These are phyloP conservation scores for Heterotilapia buettikoferi DNA, from an alignment of 2,113 vertebrate species.

Conservation along the genomic window DNA sequence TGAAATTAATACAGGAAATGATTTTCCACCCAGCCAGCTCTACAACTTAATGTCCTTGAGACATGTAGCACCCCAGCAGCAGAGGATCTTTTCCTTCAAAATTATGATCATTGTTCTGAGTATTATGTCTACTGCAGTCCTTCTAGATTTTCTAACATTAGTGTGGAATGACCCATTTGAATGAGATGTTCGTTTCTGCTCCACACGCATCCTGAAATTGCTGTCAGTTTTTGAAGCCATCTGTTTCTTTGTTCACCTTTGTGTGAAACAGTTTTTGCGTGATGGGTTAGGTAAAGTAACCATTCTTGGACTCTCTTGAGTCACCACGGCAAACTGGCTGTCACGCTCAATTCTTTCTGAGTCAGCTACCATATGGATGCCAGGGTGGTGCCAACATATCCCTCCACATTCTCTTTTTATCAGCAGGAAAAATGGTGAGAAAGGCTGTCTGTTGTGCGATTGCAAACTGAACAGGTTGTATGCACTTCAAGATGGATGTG, in stretches of 20 bases:
- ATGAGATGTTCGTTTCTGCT: not conserved
- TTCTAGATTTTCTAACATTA: not conserved
- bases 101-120: constrained; percentile 32
- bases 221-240: not conserved
- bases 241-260: not conserved
- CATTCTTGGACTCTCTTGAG: not conserved
- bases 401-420: not conserved
- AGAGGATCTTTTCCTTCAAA: constrained; percentile 17
- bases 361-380: not conserved
- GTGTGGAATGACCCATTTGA: constrained; percentile 10
- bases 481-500: not conserved
- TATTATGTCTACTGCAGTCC: not conserved
- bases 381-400: not conserved
- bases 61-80: not conserved
- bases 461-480: not conserved
- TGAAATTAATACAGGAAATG: constrained; percentile 33
- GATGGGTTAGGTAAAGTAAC: not conserved
- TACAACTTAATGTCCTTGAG: constrained; percentile 47
- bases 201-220: not conserved
- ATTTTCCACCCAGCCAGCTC: not conserved
- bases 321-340: not conserved
- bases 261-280: not conserved
- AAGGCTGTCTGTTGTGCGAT: not conserved
- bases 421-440: not conserved
- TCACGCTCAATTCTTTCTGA: not conserved